These are phyloP conservation scores for Xanthostigma xanthostigma DNA, from an alignment of 2,888 invertebrate species.

Conservation along the genomic window DNA sequence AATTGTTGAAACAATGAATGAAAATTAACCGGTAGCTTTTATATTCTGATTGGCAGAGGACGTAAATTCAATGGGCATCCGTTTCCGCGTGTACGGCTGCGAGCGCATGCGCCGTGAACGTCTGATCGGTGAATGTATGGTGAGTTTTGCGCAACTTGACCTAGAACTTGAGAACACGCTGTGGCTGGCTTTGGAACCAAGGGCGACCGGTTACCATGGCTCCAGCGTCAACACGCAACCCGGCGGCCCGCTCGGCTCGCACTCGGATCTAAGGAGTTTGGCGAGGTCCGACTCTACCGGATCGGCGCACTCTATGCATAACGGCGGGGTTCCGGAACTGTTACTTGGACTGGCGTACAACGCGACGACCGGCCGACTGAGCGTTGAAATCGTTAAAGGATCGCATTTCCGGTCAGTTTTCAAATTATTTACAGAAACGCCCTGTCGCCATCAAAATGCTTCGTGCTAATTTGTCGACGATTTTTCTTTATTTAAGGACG, in stretches of 20 bases:
- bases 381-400: slow-evolving; percentile 75
- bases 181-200: slow-evolving; percentile 74
- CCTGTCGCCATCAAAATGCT: no score
- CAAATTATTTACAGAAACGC: no score
- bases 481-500: no score
- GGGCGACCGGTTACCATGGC: slow-evolving; percentile 28
- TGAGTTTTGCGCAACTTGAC: slow-evolving; percentile 81
- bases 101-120: slow-evolving; percentile 86
- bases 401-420: slow-evolving; percentile 43
- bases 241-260: slow-evolving; percentile 21
- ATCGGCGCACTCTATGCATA: slow-evolving; percentile 80
- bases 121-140: slow-evolving; percentile 77
- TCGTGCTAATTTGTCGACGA: no score
- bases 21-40: slow-evolving; percentile 3
- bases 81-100: slow-evolving; percentile 82
- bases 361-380: slow-evolving; percentile 83
- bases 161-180: slow-evolving; percentile 80
- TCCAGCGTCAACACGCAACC: slow-evolving; percentile 21
- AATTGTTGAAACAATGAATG: background rate
- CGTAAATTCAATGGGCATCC: slow-evolving; percentile 79
- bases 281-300: slow-evolving; percentile 88
- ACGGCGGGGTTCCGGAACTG: slow-evolving; percentile 83
- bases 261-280: slow-evolving; percentile 57
- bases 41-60: slow-evolving; percentile 46
- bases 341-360: slow-evolving; percentile 82